phyloP scores from a whole-genome alignment of 2,113 vertebrate species.

The Suncus etruscus region DNA sequence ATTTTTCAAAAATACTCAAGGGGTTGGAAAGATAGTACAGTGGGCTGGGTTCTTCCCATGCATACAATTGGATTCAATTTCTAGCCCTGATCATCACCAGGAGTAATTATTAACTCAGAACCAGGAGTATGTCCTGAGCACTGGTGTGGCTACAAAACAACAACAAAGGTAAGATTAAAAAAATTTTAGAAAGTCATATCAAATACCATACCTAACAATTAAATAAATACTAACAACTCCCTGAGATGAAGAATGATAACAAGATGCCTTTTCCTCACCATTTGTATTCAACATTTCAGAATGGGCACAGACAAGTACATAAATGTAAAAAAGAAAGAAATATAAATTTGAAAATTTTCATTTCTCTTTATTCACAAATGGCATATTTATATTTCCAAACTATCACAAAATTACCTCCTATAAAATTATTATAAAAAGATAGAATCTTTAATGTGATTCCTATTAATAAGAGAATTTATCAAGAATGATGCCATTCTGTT shows the following conservation, averaged over 20 bases:
- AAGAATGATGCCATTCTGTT: not conserved
- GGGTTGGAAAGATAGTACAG: too few species aligned
- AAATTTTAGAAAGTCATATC: not conserved
- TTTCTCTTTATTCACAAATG: not conserved
- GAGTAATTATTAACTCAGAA: too few species aligned
- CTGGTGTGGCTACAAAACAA: too few species aligned
- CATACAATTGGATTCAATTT: too few species aligned
- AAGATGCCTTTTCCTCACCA: too few species aligned
- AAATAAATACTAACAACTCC: not conserved
- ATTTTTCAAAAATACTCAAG: too few species aligned
- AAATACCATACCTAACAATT: not conserved
- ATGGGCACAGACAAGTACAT: not conserved
- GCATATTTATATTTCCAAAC: not conserved
- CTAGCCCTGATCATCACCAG: too few species aligned
- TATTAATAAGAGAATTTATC: conserved; percentile 27
- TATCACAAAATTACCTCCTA: not conserved
- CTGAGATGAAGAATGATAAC: not conserved
- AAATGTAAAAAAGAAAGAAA: not conserved
- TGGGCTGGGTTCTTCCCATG: too few species aligned
- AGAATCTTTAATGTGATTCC: not conserved
- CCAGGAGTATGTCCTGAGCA: too few species aligned
- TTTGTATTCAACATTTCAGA: not conserved
- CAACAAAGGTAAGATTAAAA: too few species aligned
- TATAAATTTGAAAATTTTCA: not conserved
- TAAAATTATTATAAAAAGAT: not conserved